Evolutionary conservation across 2,888 invertebrate species (phyloP), one percentile per base, ranked within the genome.

Genomic region (Halocaridina rubra): DNA sequence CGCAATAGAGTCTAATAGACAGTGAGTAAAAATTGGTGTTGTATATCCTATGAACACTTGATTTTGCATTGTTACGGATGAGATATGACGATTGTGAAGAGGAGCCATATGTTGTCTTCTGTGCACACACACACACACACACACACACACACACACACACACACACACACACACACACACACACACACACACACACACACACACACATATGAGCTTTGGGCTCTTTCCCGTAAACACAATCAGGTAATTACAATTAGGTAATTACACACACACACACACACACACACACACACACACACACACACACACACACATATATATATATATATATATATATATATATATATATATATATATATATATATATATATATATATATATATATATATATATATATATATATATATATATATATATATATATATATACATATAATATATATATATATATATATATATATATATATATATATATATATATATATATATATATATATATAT

Each of bases 131-230:
- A 67, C 67, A 67, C 67, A 67, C 67, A 69, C 69, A 69, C 69
- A 69, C 69, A 69, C 69, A 69, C 69, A 69, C 69, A 69, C 69
- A 69, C 69, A 69, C 69, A 69, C 69, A 69, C 69, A 69, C 69
- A 69, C 69, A 69, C 69, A 69, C 69, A 67, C 67, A 71, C 71
- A 71, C 32, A 32, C 71, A 71, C 71, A 71, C 71, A 71, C 71
- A 71, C 71, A 71, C 71, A 71, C 71, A 30, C 30, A 69, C 27
- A 77, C 32, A 57, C 59, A 57, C 32, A 57, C 29, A 77, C 29
- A 77, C 19, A n/a, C n/a, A n/a, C n/a, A n/a, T n/a, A n/a, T n/a
- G n/a, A n/a, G n/a, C n/a, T n/a, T n/a, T n/a, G n/a, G n/a, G n/a
- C n/a, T n/a, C n/a, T n/a, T n/a, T n/a, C n/a, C n/a, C n/a, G n/a